Percentiles rank a stretch among this genome's conserved stretches.
Evolutionary conservation across 2,113 vertebrate genomes (phyloP).

Genomic region (Zosterops pallidus): DNA sequence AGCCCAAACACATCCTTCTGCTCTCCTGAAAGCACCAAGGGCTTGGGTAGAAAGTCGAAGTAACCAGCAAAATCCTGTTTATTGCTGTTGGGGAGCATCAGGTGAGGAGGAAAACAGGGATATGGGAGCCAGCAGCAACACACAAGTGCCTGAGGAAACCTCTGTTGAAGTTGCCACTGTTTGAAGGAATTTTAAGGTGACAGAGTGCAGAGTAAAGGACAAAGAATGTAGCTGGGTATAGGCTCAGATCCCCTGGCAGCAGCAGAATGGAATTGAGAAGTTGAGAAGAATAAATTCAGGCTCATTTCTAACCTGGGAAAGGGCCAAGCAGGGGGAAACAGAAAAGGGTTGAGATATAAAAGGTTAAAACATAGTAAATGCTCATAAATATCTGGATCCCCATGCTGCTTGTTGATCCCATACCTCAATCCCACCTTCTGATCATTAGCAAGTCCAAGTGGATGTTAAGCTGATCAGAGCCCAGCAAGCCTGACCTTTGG

Average conservation of each 20-base stretch:
- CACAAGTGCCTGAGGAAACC: fast-evolving
- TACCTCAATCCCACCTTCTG: background rate
- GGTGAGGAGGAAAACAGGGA: background rate
- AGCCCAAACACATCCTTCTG: background rate
- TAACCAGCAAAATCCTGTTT: background rate
- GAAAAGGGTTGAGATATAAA: background rate
- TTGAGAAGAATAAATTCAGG: too few relatives aligned
- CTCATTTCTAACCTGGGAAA: background rate
- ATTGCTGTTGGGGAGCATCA: background rate
- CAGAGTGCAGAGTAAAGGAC: background rate
- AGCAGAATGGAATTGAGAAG: fast-evolving
- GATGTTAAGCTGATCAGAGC: background rate
- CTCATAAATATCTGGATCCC: background rate
- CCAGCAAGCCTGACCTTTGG: background rate
- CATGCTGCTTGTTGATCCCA: background rate
- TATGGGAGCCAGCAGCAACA: background rate
- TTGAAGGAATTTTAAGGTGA: background rate
- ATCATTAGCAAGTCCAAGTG: background rate
- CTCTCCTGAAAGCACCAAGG: background rate
- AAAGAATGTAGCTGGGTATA: fast-evolving
- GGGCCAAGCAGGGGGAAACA: background rate
- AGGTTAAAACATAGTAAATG: background rate
- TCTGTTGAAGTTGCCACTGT: background rate
- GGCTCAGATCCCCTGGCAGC: background rate
- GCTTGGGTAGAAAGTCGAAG: background rate